phyloP scores from a whole-genome alignment of 2,888 invertebrate genomes.

The Drosophila rubida region DNA sequence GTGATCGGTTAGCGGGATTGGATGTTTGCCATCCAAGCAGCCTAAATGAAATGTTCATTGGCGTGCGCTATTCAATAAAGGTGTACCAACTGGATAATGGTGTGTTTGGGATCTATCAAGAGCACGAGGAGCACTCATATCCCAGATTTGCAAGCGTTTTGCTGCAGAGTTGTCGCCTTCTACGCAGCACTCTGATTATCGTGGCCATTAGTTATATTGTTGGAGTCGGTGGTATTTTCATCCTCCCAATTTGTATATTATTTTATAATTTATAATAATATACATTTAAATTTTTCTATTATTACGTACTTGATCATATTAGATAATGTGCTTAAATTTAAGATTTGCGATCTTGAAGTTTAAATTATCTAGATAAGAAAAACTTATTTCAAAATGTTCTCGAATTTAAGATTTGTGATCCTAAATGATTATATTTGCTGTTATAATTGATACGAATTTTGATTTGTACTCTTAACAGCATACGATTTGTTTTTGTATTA shows the following conservation, averaged over 20 bases:
- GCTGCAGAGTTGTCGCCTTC: neutral
- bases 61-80: neutral
- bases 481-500: too few relatives aligned
- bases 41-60: neutral
- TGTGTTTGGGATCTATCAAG: neutral
- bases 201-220: neutral
- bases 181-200: neutral
- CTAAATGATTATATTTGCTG: too few relatives aligned
- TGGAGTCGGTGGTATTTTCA: neutral
- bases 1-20: neutral
- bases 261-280: neutral
- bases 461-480: too few relatives aligned
- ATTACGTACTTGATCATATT: too few relatives aligned
- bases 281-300: too few relatives aligned
- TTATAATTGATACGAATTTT: too few relatives aligned
- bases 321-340: too few relatives aligned
- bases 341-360: too few relatives aligned
- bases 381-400: too few relatives aligned
- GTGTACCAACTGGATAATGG: neutral
- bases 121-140: neutral
- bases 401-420: too few relatives aligned
- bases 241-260: neutral
- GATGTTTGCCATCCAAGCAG: neutral
- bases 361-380: too few relatives aligned
- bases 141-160: neutral